Evolutionary conservation across 2,888 invertebrate genomes (phyloP).

Genomic region (Lepetodrilus schrolli): DNA sequence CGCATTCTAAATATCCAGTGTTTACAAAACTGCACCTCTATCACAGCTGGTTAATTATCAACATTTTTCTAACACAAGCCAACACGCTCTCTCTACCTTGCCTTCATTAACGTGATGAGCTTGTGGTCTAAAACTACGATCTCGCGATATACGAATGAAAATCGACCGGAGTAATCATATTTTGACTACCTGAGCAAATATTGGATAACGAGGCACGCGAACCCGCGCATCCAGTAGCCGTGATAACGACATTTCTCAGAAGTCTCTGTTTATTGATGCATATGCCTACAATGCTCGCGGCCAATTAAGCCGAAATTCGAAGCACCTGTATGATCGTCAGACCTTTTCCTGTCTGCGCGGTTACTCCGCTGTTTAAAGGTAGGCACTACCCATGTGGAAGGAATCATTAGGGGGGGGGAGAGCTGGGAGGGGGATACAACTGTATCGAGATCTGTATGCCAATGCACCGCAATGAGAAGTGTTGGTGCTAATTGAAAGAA

Average conservation of each 20-base stretch:
- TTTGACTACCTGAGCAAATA: not conserved
- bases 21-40: too few relatives aligned
- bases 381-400: not conserved
- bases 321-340: not conserved
- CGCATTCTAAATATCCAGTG: not conserved
- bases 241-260: not conserved
- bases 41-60: too few relatives aligned
- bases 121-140: too few relatives aligned
- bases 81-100: too few relatives aligned
- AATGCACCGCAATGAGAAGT: not conserved
- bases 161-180: too few relatives aligned
- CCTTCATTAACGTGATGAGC: not conserved
- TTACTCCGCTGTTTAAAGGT: not conserved
- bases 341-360: not conserved
- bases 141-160: too few relatives aligned
- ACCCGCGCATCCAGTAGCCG: not conserved
- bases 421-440: too few relatives aligned
- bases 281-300: not conserved
- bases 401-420: too few relatives aligned
- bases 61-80: too few relatives aligned
- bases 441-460: not conserved
- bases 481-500: not conserved
- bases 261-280: slow-evolving; percentile 13
- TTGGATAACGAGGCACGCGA: not conserved
- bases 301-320: slow-evolving; percentile 8